Evolutionary conservation across 2,113 vertebrate genomes (phyloP).

Genomic region (Heliornis fulica): DNA sequence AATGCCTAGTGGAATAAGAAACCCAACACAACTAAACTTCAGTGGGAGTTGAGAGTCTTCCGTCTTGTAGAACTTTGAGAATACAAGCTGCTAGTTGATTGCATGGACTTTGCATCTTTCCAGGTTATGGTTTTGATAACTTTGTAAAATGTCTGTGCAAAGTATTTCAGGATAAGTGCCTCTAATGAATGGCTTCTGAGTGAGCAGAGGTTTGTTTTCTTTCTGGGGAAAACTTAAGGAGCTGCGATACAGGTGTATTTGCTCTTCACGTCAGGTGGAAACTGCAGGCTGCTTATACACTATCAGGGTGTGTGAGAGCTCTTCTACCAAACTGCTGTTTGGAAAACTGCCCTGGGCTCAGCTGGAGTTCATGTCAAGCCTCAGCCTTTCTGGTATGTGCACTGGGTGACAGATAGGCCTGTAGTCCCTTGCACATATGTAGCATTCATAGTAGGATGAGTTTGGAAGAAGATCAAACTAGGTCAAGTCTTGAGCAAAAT

Average conservation of each 20-base stretch:
- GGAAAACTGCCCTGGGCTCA: background rate
- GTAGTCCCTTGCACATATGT: background rate
- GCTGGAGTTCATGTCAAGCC: background rate
- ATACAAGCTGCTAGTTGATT: background rate
- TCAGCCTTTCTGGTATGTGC: rapidly evolving
- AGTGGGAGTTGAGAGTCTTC: background rate
- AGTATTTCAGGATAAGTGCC: background rate
- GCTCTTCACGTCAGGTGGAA: background rate
- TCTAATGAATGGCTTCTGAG: background rate
- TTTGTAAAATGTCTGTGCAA: background rate
- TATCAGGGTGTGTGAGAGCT: background rate
- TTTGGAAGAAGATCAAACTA: background rate
- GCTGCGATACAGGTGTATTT: background rate
- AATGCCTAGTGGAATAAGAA: background rate
- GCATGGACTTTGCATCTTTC: background rate
- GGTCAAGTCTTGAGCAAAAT: background rate
- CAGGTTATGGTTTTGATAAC: background rate
- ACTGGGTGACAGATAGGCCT: background rate
- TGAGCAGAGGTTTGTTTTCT: background rate
- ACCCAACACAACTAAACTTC: background rate
- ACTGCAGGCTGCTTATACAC: background rate
- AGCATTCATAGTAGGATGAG: background rate
- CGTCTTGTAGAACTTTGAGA: background rate
- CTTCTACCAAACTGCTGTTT: background rate
- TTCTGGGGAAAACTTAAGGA: background rate